These are phyloP conservation scores for Lates calcarifer DNA, from an alignment of 2,113 vertebrate species.

Conservation along the genomic window DNA sequence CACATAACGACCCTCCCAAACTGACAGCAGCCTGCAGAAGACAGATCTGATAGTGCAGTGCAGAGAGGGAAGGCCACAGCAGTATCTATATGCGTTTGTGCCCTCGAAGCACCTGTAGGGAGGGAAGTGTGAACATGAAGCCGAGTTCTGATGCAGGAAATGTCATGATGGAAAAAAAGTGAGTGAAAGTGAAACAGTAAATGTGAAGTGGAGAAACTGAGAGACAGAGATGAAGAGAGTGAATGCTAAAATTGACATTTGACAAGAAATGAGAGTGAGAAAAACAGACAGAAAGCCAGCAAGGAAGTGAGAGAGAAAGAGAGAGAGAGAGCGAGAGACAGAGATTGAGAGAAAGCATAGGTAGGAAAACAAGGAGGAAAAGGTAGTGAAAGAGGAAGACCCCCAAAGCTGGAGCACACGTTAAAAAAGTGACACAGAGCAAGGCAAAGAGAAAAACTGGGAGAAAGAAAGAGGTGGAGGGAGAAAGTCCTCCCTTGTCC, in stretches of 20 bases:
- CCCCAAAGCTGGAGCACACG: neutral
- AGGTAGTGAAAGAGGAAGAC: neutral
- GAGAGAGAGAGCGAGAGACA: neutral
- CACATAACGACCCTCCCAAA: constrained; percentile 26
- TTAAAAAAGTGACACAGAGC: neutral
- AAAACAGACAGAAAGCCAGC: constrained; percentile 1
- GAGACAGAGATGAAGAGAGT: constrained; percentile 16
- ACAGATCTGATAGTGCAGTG: constrained; percentile 4
- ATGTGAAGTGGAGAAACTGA: constrained; percentile 39
- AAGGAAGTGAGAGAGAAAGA: neutral
- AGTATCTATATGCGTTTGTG: constrained; percentile 14
- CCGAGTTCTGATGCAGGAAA: constrained; percentile 50
- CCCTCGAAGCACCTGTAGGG: constrained; percentile 33
- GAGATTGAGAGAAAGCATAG: constrained; percentile 1
- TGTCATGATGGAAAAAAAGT: constrained; percentile 38
- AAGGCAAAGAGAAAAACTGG: neutral
- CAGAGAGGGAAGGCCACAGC: neutral
- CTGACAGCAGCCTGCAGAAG: constrained; percentile 24
- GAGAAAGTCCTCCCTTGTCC: constrained; percentile 53
- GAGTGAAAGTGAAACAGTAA: constrained; percentile 46
- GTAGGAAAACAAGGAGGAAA: neutral
- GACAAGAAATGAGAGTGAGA: constrained; percentile 27
- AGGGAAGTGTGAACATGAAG: constrained; percentile 28
- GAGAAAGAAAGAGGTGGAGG: constrained; percentile 28
- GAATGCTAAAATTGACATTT: constrained; percentile 66